Conservation (phyloP, 2,797 vertebrate species). For the Decapterus maruadsi region DNA sequence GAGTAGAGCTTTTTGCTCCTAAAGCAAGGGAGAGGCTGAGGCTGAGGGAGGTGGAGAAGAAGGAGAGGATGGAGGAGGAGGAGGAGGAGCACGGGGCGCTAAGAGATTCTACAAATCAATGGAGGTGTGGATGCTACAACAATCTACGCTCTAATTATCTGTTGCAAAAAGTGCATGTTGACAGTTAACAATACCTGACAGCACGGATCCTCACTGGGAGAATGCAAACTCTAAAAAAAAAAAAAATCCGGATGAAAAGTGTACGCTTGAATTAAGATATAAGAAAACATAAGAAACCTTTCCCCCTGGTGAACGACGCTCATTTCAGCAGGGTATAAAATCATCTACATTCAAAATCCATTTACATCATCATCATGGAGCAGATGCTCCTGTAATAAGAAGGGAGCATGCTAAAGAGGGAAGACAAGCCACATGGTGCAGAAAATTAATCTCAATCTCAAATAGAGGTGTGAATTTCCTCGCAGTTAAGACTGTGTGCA, state of each 20-base stretch:
- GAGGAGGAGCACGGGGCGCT: background rate
- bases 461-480: slow-evolving; percentile 80
- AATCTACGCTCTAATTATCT: slow-evolving; percentile 81
- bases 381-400: slow-evolving; percentile 81
- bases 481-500: slow-evolving; percentile 60
- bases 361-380: slow-evolving; percentile 83
- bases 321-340: slow-evolving; percentile 77
- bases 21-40: slow-evolving; percentile 72
- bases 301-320: slow-evolving; percentile 59
- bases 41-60: slow-evolving; percentile 42
- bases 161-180: slow-evolving; percentile 73
- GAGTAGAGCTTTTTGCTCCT: slow-evolving; percentile 83
- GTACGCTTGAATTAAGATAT: slow-evolving; percentile 72
- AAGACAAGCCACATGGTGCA: slow-evolving; percentile 82
- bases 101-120: slow-evolving; percentile 81
- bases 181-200: slow-evolving; percentile 81
- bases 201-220: slow-evolving; percentile 53
- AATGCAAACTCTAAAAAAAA: slow-evolving; percentile 67
- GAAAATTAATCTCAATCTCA: slow-evolving; percentile 84
- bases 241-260: slow-evolving; percentile 64
- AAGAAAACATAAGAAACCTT: slow-evolving; percentile 69
- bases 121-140: slow-evolving; percentile 77
- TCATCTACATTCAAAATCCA: slow-evolving; percentile 80
- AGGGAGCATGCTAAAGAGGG: slow-evolving; percentile 76
- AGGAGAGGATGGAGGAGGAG: slow-evolving; percentile 13